Conservation (phyloP, 2,797 vertebrate species). For the Labroides dimidiatus region DNA sequence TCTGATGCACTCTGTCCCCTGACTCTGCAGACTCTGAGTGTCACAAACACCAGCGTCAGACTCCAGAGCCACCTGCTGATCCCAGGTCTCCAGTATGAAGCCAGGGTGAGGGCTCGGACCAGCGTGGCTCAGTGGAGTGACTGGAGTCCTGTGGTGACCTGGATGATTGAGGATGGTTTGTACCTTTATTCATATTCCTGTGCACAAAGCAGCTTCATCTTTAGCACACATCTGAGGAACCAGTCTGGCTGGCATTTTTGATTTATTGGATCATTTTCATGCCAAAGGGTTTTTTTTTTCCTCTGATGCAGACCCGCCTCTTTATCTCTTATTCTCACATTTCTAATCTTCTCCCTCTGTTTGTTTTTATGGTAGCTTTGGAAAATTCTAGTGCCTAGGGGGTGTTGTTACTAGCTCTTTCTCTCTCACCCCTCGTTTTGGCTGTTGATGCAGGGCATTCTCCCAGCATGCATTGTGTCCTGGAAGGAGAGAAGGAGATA, state of each 20-base stretch:
- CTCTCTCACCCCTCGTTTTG: conserved; percentile 5
- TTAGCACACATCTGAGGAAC: conserved; percentile 2
- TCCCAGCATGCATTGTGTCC: conserved; percentile 76
- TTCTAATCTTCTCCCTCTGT: conserved; percentile 38
- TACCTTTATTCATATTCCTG: background rate
- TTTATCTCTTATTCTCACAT: conserved; percentile 44
- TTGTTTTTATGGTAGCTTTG: background rate
- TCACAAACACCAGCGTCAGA: conserved; percentile 35
- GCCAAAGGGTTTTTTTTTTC: background rate
- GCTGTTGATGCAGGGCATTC: conserved; percentile 40
- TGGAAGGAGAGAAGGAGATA: conserved; percentile 68
- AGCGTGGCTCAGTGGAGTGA: conserved; percentile 75
- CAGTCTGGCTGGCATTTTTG: background rate
- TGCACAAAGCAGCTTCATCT: background rate
- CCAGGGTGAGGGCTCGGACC: conserved; percentile 70
- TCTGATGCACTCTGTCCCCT: background rate
- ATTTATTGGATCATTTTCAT: background rate
- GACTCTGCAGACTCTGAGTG: conserved; percentile 54
- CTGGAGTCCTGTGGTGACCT: conserved; percentile 78
- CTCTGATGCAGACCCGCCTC: background rate
- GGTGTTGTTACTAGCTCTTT: conserved; percentile 19
- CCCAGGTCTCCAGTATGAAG: conserved; percentile 67
- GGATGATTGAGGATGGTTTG: conserved; percentile 70
- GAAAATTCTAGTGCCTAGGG: conserved; percentile 18
- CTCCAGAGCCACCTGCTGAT: conserved; percentile 54